These are phyloP conservation scores for Dinomys branickii DNA, from an alignment of 2,113 vertebrate genomes.

Conservation along the genomic window DNA sequence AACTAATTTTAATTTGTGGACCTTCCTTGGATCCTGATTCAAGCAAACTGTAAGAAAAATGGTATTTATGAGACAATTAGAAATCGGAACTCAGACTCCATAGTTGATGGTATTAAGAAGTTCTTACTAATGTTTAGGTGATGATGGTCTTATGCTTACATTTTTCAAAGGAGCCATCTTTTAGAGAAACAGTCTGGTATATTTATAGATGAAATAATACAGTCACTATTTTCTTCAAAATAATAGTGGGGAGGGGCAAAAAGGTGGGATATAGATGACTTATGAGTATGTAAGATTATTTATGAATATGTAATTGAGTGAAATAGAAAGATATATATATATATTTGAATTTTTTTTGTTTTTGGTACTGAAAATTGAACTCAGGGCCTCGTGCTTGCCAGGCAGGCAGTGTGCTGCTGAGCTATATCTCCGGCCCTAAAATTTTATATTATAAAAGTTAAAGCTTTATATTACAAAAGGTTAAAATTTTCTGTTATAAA, in stretches of 20 bases:
- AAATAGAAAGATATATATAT: not conserved
- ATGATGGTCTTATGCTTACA: not conserved
- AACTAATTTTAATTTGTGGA: not conserved
- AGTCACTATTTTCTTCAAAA: conserved; percentile 47
- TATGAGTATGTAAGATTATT: conserved; percentile 12
- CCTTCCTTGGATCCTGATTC: not conserved
- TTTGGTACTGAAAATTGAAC: too few relatives aligned
- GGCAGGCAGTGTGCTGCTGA: too few relatives aligned
- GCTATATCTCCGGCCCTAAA: not conserved
- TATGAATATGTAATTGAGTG: not conserved
- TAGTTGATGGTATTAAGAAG: conserved; percentile 4
- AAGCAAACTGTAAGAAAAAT: conserved; percentile 18
- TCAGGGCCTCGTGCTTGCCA: too few relatives aligned
- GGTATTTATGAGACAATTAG: not conserved
- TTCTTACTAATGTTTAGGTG: conserved; percentile 12
- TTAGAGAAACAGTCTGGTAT: conserved; percentile 35
- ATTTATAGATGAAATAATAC: conserved; percentile 36
- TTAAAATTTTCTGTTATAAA: not conserved
- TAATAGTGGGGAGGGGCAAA: not conserved
- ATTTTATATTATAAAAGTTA: not conserved
- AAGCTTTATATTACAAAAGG: not conserved
- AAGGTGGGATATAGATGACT: not conserved
- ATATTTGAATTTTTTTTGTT: not conserved
- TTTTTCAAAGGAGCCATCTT: not conserved
- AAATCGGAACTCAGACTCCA: conserved; percentile 7